phyloP scores from a whole-genome alignment of 1,140 invertebrate species.

The Ceratina calcarata region DNA sequence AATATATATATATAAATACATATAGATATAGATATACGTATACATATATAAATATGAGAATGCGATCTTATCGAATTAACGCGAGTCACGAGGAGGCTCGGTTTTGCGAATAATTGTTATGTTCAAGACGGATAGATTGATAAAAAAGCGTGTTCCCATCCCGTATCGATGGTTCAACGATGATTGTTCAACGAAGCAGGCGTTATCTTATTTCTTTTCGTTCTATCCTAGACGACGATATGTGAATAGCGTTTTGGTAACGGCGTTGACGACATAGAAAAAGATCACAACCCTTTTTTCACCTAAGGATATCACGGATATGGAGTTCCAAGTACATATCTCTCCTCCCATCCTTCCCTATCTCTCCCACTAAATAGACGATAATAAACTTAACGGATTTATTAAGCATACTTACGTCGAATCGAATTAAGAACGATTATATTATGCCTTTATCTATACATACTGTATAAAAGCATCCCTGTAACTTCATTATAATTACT shows the following conservation, averaged over 20 bases:
- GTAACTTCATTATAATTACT: constrained; percentile 78
- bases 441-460: constrained; percentile 78
- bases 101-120: constrained; percentile 37
- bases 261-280: constrained; percentile 32
- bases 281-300: constrained; percentile 60
- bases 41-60: constrained; percentile 66
- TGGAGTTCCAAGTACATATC: constrained; percentile 66
- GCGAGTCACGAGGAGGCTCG: constrained; percentile 16
- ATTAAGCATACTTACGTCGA: constrained; percentile 73
- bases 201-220: constrained; percentile 19
- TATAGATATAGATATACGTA: constrained; percentile 61
- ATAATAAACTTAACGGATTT: constrained; percentile 68
- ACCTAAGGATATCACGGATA: constrained; percentile 65
- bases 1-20: constrained; percentile 67
- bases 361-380: constrained; percentile 65
- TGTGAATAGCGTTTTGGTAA: constrained; percentile 18
- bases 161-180: constrained; percentile 26
- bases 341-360: constrained; percentile 40
- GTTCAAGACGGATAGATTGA: constrained; percentile 25
- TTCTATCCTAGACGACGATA: background rate
- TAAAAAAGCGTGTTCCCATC: background rate
- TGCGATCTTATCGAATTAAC: constrained; percentile 54
- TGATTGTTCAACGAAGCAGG: constrained; percentile 15
- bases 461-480: constrained; percentile 79
- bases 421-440: constrained; percentile 73